Evolutionary conservation across 30 jellyfish, hydroid and myxozoan genomes (phyloP).

Genomic region (Phacellophora camtschatica): DNA sequence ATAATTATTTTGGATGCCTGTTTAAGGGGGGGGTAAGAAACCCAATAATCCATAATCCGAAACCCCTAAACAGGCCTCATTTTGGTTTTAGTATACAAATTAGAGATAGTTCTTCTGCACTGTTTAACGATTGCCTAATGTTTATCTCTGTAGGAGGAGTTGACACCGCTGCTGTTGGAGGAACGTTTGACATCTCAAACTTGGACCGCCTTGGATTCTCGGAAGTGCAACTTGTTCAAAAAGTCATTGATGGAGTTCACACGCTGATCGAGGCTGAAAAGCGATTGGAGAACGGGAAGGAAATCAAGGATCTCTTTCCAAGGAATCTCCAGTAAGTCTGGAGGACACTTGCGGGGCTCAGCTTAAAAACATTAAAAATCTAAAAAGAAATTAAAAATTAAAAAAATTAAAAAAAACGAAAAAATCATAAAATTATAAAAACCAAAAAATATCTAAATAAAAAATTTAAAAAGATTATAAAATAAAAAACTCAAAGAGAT

Average conservation of each 20-base stretch:
- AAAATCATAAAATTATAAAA: neutral
- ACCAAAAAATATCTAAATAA: neutral
- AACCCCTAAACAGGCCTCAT: too few species aligned
- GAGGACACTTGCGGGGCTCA: slow-evolving; percentile 17
- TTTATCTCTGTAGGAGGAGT: too few species aligned
- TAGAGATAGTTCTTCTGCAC: too few species aligned
- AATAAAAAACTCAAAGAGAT: too few species aligned
- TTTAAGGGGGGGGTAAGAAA: too few species aligned
- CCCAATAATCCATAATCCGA: too few species aligned
- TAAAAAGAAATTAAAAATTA: neutral
- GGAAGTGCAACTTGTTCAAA: slow-evolving; percentile 79
- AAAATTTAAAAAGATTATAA: too few species aligned
- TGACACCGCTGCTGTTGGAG: slow-evolving; percentile 80
- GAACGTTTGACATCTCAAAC: slow-evolving; percentile 80
- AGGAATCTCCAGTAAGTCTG: slow-evolving; percentile 1
- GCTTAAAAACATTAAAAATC: neutral
- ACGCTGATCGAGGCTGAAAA: slow-evolving; percentile 48
- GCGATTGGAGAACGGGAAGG: slow-evolving; percentile 61
- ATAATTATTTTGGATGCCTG: too few species aligned
- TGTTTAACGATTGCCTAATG: too few species aligned
- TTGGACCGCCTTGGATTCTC: slow-evolving; percentile 87
- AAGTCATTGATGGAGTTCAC: slow-evolving; percentile 72
- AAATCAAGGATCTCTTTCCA: slow-evolving; percentile 50
- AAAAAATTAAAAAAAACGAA: neutral
- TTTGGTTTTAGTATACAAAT: too few species aligned